Percentiles rank a stretch among this genome's conserved stretches.
phyloP scores from a whole-genome alignment of 2,888 invertebrate species.

The Myathropa florea region DNA sequence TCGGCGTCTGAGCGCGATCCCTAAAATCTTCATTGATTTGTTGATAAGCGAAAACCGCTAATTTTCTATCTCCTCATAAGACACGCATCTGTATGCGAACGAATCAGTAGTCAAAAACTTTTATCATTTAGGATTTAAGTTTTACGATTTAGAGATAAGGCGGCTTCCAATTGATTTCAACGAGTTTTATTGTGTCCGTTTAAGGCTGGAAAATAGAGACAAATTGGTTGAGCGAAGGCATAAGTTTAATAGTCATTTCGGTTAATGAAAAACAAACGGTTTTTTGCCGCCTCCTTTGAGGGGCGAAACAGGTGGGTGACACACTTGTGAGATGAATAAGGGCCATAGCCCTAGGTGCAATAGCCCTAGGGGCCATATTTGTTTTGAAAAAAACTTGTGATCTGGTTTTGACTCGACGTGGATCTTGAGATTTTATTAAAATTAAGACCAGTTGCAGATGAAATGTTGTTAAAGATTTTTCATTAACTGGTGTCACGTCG shows the following conservation, averaged over 20 bases:
- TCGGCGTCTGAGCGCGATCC: too few relatives aligned
- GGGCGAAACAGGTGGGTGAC: not conserved
- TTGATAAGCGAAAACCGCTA: not conserved
- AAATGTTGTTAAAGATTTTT: too few relatives aligned
- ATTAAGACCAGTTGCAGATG: too few relatives aligned
- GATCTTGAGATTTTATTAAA: too few relatives aligned
- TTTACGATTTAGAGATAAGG: not conserved
- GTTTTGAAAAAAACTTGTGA: too few relatives aligned
- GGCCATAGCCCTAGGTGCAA: too few relatives aligned
- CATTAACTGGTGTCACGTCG: too few relatives aligned
- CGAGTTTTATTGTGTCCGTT: not conserved
- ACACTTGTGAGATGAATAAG: not conserved
- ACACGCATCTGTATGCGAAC: too few relatives aligned
- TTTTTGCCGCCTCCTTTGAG: not conserved
- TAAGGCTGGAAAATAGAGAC: not conserved
- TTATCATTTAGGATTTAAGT: not conserved
- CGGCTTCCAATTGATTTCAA: not conserved
- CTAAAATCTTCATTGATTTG: too few relatives aligned
- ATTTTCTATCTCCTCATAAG: too few relatives aligned
- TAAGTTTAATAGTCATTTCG: not conserved
- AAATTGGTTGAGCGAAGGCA: not conserved
- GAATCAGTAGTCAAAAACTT: not conserved
- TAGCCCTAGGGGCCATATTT: too few relatives aligned
- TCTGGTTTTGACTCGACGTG: too few relatives aligned
- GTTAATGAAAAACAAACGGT: not conserved